Evolutionary conservation across 2,888 invertebrate species (phyloP), one percentile per base, ranked within the genome.

Genomic region (Muscina levida): DNA sequence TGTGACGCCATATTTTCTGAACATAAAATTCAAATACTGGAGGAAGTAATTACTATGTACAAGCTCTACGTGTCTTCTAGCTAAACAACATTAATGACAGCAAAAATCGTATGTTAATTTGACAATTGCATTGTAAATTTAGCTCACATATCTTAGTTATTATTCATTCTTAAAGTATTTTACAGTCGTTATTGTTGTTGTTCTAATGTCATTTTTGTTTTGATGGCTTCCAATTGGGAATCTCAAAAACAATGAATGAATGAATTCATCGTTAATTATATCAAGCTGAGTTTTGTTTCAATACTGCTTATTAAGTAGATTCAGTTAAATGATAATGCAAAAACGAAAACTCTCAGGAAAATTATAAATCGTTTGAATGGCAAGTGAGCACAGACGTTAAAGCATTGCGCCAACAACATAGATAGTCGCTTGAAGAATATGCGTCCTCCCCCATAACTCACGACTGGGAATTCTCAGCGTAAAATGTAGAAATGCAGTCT

Each of bases 261-360:
- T 72, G 46, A 70, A 70, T 78, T 26, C 42, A 46, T 70, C 48
- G 71, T 79, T 79, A 75, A 75, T 79, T 72, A 78, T 70, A 56
- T 37, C 70, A 78, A 59, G 48, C 13, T 56, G 57, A 31, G 51
- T 48, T 67, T 48, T 42, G 42, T 73, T 73, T 74, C 19, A 73
- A 57, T 31, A 31, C 31, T 31, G 8, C 31, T n/a, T 31, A 31
- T 8, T 5, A 5, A 31, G 31, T 31, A 71, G 65, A 66, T 67
- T 70, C 66, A 74, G 57, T 66, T 37, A 74, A 66, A 71, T 59
- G 15, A 48, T 66, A 66, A 62, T 31, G 8, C 31, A 31, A 31
- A 31, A 5, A 31, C 31, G 8, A 48, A 76, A 72, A 71, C n/a
- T 76, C 65, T 65, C 65, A 56, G 65, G 17, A 31, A 66, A 51